Percentiles rank a stretch among this genome's conserved stretches.
These are phyloP conservation scores for Anarrhichthys ocellatus DNA, from an alignment of 2,113 vertebrate genomes.

Conservation along the genomic window DNA sequence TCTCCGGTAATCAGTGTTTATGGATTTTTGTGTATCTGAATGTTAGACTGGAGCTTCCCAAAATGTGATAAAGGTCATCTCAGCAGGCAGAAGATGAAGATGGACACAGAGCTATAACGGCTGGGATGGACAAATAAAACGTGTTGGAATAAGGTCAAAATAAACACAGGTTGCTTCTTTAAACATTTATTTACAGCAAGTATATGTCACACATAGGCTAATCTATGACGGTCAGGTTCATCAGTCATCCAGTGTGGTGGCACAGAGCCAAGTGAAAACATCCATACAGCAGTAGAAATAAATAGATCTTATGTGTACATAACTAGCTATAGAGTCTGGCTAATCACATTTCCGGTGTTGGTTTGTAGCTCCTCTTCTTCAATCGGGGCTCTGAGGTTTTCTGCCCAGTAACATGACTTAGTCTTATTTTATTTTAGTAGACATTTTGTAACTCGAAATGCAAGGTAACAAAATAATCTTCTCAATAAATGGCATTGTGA, in stretches of 20 bases:
- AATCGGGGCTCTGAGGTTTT: neutral
- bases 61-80: constrained; percentile 27
- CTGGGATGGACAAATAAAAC: neutral
- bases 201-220: constrained; percentile 5
- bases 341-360: constrained; percentile 3
- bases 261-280: constrained; percentile 5
- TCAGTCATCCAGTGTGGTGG: constrained; percentile 17
- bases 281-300: constrained; percentile 25
- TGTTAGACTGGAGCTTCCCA: constrained; percentile 21
- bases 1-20: constrained; percentile 9
- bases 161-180: constrained; percentile 12
- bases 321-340: neutral
- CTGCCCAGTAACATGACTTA: neutral
- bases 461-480: neutral
- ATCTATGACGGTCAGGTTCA: neutral
- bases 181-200: constrained; percentile 66
- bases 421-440: neutral
- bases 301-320: neutral
- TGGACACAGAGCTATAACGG: neutral
- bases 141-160: neutral
- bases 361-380: neutral
- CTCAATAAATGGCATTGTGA: neutral
- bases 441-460: neutral
- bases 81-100: constrained; percentile 5
- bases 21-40: constrained; percentile 28